Evolutionary conservation across 1,140 invertebrate species (phyloP).

Genomic region (Ephestia elutella): DNA sequence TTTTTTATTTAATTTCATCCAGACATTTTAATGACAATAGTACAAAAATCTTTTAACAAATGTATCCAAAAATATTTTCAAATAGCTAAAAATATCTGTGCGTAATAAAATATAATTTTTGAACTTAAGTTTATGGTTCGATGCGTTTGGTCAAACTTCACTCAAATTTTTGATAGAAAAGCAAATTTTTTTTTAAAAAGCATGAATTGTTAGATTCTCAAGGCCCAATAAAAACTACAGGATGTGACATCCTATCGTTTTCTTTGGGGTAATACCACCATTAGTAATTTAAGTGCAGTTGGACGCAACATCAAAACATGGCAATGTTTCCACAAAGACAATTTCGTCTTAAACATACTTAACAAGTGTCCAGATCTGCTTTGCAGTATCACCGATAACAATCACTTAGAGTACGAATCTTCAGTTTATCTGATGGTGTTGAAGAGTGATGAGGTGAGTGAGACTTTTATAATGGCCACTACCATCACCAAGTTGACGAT

Average conservation of each 20-base stretch:
- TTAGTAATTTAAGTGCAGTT: slow-evolving; percentile 72
- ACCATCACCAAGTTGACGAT: slow-evolving; percentile 72
- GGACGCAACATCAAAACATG: slow-evolving; percentile 65
- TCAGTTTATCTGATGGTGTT: slow-evolving; percentile 71
- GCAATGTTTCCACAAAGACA: slow-evolving; percentile 40
- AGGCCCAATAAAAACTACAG: slow-evolving; percentile 39
- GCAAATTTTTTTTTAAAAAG: slow-evolving; percentile 48
- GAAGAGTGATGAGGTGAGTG: slow-evolving; percentile 68
- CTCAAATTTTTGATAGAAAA: slow-evolving; percentile 59
- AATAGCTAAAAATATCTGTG: slow-evolving; percentile 7
- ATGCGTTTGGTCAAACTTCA: slow-evolving; percentile 70
- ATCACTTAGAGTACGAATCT: slow-evolving; percentile 63
- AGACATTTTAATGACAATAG: slow-evolving; percentile 17
- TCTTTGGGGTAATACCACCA: slow-evolving; percentile 55
- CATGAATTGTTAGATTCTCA: slow-evolving; percentile 43
- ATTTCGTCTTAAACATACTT: slow-evolving; percentile 68
- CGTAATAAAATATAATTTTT: slow-evolving; percentile 11
- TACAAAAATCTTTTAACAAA: slow-evolving; percentile 16
- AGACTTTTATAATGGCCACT: slow-evolving; percentile 68
- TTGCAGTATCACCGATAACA: slow-evolving; percentile 70
- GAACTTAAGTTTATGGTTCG: slow-evolving; percentile 11
- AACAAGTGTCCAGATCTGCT: slow-evolving; percentile 70
- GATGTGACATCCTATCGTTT: slow-evolving; percentile 26
- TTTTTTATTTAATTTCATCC: slow-evolving; percentile 3
- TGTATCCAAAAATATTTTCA: slow-evolving; percentile 25